phyloP scores from a whole-genome alignment of 2,113 vertebrate genomes.

The Cyprinus carpio region DNA sequence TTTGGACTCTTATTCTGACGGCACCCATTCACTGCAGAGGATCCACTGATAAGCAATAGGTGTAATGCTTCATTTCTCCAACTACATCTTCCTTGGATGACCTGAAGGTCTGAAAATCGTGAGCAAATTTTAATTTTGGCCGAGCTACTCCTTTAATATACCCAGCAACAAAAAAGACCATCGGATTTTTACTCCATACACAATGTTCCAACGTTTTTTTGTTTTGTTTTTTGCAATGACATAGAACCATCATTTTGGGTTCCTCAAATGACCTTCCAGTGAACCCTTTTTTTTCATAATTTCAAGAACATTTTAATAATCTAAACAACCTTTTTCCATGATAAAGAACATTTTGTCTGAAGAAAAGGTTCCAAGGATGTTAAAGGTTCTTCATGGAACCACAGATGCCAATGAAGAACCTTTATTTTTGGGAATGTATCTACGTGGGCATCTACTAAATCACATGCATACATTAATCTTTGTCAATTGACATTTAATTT shows the following conservation, averaged over 20 bases:
- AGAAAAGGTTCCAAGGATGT: background rate
- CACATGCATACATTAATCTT: conserved; percentile 25
- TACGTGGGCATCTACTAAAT: background rate
- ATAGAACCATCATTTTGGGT: too few species aligned
- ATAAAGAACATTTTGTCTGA: background rate
- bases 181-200: background rate
- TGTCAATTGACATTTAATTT: conserved; percentile 26
- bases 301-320: too few species aligned
- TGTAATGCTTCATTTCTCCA: too few species aligned
- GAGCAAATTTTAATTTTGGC: background rate
- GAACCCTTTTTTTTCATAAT: too few species aligned
- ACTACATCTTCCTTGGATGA: too few species aligned
- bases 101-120: too few species aligned
- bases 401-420: background rate
- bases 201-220: background rate
- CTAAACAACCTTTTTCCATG: background rate
- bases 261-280: too few species aligned
- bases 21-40: background rate
- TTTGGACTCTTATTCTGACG: too few species aligned
- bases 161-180: background rate
- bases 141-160: background rate
- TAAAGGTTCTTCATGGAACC: background rate
- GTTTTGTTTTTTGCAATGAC: too few species aligned
- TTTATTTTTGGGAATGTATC: background rate
- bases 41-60: too few species aligned